phyloP scores from a whole-genome alignment of 2,113 vertebrate genomes.

The Pseudopodoces humilis region DNA sequence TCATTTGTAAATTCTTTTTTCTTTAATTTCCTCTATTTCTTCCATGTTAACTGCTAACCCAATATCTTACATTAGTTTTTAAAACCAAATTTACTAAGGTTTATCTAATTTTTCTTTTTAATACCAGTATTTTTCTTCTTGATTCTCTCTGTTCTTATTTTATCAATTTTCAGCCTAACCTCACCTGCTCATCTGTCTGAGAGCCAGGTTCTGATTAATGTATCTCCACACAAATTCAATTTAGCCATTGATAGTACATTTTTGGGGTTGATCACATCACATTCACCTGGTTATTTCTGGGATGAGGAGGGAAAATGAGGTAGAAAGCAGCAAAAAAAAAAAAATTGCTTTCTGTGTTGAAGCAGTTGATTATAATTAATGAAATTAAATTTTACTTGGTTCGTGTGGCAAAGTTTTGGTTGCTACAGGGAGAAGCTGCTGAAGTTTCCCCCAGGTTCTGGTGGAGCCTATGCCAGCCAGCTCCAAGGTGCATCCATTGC shows the following conservation, averaged over 20 bases:
- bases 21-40: not conserved
- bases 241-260: not conserved
- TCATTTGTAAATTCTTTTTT: not conserved
- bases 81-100: not conserved
- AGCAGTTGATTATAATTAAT: not conserved
- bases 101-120: not conserved
- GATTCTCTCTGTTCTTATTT: not conserved
- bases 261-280: not conserved
- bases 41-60: not conserved
- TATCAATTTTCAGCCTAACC: not conserved
- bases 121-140: not conserved
- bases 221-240: not conserved
- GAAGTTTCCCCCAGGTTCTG: rapidly evolving
- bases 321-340: not conserved
- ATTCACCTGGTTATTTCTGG: not conserved
- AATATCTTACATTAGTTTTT: not conserved
- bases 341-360: not conserved
- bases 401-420: not conserved
- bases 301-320: not conserved
- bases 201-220: not conserved
- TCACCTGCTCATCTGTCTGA: not conserved
- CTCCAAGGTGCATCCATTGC: rapidly evolving
- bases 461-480: not conserved
- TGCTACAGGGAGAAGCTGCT: not conserved
- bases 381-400: not conserved